Percentiles rank a stretch among this genome's conserved stretches.
Conservation (phyloP, 2,888 invertebrate species). For the Siphonodentalium dalli region DNA sequence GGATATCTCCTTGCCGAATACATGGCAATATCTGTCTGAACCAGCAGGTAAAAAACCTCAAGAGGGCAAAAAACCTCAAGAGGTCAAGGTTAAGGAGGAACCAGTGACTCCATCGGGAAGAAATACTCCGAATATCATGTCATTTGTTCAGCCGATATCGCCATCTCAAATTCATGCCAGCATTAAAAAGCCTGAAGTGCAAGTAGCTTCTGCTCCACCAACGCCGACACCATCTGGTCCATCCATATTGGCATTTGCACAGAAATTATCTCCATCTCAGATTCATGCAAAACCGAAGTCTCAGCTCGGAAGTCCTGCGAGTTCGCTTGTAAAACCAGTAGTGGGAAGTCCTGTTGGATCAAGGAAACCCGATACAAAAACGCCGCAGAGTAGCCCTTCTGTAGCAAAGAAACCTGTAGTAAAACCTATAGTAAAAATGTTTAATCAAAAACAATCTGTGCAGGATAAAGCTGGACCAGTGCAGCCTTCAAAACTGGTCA, state of each 20-base stretch:
- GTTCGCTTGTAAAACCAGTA: too few relatives aligned
- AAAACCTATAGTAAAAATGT: too few relatives aligned
- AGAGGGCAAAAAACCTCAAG: slow-evolving; percentile 20
- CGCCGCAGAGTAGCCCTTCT: too few relatives aligned
- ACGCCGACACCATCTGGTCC: slow-evolving; percentile 26
- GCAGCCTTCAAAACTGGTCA: too few relatives aligned
- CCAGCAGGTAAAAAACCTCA: slow-evolving; percentile 20
- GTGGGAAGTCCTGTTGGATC: too few relatives aligned
- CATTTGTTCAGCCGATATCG: slow-evolving; percentile 42
- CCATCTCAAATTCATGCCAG: slow-evolving; percentile 34
- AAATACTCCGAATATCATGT: slow-evolving; percentile 28
- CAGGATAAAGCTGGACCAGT: too few relatives aligned
- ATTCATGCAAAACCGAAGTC: background rate
- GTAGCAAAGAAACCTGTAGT: too few relatives aligned
- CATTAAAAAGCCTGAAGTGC: slow-evolving; percentile 3
- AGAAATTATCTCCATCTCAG: slow-evolving; percentile 9
- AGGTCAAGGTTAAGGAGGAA: slow-evolving; percentile 19
- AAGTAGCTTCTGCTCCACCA: slow-evolving; percentile 7
- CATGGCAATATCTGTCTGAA: slow-evolving; percentile 69
- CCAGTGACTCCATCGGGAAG: slow-evolving; percentile 18
- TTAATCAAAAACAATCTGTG: too few relatives aligned
- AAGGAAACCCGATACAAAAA: too few relatives aligned
- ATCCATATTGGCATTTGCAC: slow-evolving; percentile 34
- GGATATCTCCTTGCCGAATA: slow-evolving; percentile 69
- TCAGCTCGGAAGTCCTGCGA: background rate